These are phyloP conservation scores for Bombus vancouverensis DNA, from an alignment of 1,140 invertebrate species.

Conservation along the genomic window DNA sequence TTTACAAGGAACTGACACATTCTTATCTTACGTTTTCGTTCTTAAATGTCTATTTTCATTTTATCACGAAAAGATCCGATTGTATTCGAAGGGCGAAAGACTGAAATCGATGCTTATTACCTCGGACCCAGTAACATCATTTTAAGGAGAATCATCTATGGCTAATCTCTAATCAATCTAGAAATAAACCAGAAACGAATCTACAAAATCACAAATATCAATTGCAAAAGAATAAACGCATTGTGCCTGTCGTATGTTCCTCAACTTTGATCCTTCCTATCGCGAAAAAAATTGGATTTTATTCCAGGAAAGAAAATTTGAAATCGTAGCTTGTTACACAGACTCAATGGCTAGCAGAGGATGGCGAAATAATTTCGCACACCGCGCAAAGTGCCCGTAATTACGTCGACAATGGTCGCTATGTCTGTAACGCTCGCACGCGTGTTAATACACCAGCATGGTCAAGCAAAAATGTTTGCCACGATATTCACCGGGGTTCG, in stretches of 20 bases:
- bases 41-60: too few relatives aligned
- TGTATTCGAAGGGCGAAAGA: too few relatives aligned
- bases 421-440: neutral
- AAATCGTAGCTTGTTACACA: neutral
- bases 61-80: too few relatives aligned
- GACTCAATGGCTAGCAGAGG: neutral
- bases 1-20: too few relatives aligned
- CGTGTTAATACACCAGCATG: conserved; percentile 18
- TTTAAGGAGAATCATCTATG: too few relatives aligned
- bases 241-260: neutral
- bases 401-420: conserved; percentile 23
- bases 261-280: neutral
- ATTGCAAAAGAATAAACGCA: neutral
- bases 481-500: conserved; percentile 13
- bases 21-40: too few relatives aligned
- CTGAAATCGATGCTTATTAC: too few relatives aligned
- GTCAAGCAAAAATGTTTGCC: conserved; percentile 24
- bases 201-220: neutral
- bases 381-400: conserved; percentile 13
- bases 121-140: too few relatives aligned
- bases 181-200: neutral
- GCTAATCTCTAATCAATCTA: too few relatives aligned
- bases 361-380: conserved; percentile 10
- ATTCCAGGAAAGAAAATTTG: neutral
- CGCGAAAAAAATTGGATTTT: neutral